Conservation (phyloP, 2,113 vertebrate genomes). For the Brachyhypopomus occidentalis region DNA sequence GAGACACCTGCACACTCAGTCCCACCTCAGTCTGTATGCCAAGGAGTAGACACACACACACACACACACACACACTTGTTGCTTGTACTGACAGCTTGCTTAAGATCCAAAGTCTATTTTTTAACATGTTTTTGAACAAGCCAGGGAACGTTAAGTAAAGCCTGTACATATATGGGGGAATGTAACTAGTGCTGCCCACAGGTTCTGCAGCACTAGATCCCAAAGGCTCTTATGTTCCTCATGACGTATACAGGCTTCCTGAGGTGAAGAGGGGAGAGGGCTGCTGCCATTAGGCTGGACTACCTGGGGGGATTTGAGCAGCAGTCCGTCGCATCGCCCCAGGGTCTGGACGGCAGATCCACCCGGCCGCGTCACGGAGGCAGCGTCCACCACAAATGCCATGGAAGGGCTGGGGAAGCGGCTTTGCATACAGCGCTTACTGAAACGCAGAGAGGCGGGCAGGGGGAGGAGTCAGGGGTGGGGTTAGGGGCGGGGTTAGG, state of each 20-base stretch:
- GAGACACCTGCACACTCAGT: slow-evolving; percentile 74
- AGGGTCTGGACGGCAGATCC: slow-evolving; percentile 37
- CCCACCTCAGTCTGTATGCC: slow-evolving; percentile 78
- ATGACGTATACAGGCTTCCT: background rate
- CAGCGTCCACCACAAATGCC: slow-evolving; percentile 75
- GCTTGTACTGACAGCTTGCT: too few relatives aligned
- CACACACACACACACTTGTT: background rate
- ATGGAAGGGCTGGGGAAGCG: slow-evolving; percentile 72
- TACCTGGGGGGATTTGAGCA: slow-evolving; percentile 84
- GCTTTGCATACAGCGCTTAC: slow-evolving; percentile 78
- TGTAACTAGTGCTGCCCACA: too few relatives aligned
- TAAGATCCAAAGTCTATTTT: too few relatives aligned
- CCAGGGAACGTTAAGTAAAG: too few relatives aligned
- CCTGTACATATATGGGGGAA: too few relatives aligned
- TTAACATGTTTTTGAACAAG: too few relatives aligned
- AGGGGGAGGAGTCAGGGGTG: too few relatives aligned
- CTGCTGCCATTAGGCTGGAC: too few relatives aligned
- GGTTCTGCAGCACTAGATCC: too few relatives aligned
- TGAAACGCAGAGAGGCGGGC: slow-evolving; percentile 55
- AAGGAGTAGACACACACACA: background rate
- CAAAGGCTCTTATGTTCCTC: too few relatives aligned
- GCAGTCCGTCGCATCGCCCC: slow-evolving; percentile 65
- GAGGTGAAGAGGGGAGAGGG: background rate
- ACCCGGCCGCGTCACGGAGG: slow-evolving; percentile 43
- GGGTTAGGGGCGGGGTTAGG: background rate